Evolutionary conservation across 2,797 vertebrate species (phyloP).

Genomic region (Argentina silus): DNA sequence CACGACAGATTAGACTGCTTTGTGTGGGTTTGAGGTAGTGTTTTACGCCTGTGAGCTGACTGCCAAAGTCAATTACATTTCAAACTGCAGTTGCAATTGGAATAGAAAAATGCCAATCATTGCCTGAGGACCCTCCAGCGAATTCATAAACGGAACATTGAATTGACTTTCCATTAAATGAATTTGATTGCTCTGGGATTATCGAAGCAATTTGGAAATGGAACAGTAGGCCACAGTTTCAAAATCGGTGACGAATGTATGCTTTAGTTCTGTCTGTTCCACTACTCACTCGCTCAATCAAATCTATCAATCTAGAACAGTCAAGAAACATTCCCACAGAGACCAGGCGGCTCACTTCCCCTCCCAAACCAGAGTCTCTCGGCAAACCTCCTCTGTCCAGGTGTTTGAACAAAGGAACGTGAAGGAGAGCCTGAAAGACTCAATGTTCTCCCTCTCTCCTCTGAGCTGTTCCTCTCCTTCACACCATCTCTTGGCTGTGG

Average conservation of each 20-base stretch:
- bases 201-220: neutral
- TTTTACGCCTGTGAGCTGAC: neutral
- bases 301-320: neutral
- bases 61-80: neutral
- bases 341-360: conserved; percentile 17
- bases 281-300: neutral
- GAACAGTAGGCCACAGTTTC: neutral
- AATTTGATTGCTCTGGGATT: neutral
- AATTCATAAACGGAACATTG: conserved; percentile 8
- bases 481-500: conserved; percentile 10
- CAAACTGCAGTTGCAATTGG: neutral
- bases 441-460: neutral
- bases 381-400: conserved; percentile 41
- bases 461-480: neutral
- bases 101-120: neutral
- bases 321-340: conserved; percentile 18
- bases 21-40: neutral
- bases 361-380: conserved; percentile 45
- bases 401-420: conserved; percentile 26
- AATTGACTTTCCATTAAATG: conserved; percentile 6
- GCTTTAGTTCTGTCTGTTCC: neutral
- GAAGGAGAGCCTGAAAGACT: conserved; percentile 11
- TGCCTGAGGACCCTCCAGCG: neutral
- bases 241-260: neutral
- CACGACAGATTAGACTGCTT: neutral